Conservation (phyloP, 92 coral and sea anemone genomes). For the Epizoanthus scotinus region DNA sequence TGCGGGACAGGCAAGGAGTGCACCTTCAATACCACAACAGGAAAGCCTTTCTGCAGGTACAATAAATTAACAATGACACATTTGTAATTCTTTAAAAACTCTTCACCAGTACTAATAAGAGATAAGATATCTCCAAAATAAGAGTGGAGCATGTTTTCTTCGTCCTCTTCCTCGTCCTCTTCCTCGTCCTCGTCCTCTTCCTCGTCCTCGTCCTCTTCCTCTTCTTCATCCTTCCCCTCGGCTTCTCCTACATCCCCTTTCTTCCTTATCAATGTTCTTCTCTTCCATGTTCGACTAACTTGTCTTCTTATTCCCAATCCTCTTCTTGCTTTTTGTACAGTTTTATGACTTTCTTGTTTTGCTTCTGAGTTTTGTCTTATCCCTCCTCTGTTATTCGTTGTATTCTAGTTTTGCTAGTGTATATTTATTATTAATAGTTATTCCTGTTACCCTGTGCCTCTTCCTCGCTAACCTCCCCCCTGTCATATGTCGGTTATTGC, state of each 20-base stretch:
- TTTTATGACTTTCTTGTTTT: neutral
- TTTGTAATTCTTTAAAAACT: no score
- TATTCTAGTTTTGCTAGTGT: neutral
- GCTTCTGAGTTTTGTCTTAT: neutral
- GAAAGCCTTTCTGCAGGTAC: constrained; percentile 65
- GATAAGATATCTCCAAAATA: no score
- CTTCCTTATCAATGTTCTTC: neutral
- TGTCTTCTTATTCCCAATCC: neutral
- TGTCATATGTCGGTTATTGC: neutral
- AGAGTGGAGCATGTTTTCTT: neutral
- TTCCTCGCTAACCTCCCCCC: no score
- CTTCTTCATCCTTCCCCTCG: neutral
- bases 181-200: neutral
- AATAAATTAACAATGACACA: neutral
- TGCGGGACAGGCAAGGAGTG: constrained; percentile 54
- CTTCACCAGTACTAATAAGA: no score
- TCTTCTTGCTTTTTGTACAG: neutral
- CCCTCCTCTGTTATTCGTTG: neutral
- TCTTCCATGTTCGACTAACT: neutral
- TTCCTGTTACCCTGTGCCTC: no score
- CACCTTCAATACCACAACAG: constrained; percentile 47
- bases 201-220: neutral
- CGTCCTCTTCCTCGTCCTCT: neutral
- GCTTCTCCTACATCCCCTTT: no score
- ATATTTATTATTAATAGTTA: no score